Evolutionary conservation across 2,797 vertebrate species (phyloP).

Genomic region (Cryptoprocta ferox): DNA sequence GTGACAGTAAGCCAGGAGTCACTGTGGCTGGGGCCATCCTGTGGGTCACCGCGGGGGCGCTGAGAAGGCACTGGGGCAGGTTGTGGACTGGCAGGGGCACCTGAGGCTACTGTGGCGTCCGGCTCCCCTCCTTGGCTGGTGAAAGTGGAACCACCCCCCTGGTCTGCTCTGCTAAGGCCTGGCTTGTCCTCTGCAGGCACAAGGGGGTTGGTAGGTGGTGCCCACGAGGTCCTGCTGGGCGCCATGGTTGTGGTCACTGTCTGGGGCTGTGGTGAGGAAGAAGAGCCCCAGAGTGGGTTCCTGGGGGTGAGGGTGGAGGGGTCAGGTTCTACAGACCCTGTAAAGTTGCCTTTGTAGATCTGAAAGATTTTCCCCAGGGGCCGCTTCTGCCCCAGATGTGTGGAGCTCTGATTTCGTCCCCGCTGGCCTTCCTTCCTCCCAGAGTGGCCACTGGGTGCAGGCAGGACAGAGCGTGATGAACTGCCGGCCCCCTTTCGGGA

Average conservation of each 20-base stretch:
- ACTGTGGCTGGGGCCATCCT: conserved; percentile 84
- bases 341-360: conserved; percentile 87
- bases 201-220: conserved; percentile 78
- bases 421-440: conserved; percentile 82
- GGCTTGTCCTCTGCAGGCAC: conserved; percentile 72
- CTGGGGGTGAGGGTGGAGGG: conserved; percentile 80
- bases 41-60: conserved; percentile 73
- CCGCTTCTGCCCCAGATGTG: conserved; percentile 82
- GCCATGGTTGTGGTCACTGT: conserved; percentile 64
- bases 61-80: conserved; percentile 88
- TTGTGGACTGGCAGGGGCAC: conserved; percentile 79
- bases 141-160: background rate
- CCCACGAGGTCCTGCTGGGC: conserved; percentile 87
- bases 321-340: conserved; percentile 82
- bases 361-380: conserved; percentile 85
- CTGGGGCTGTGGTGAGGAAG: conserved; percentile 68
- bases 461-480: conserved; percentile 36
- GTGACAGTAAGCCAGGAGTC: conserved; percentile 85
- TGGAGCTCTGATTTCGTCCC: conserved; percentile 84
- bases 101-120: conserved; percentile 78
- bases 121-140: conserved; percentile 69
- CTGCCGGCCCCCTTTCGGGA: conserved; percentile 74
- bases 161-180: conserved; percentile 77
- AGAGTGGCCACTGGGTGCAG: conserved; percentile 68
- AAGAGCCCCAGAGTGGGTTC: conserved; percentile 75